Conservation (phyloP, 2,797 vertebrate species). For the Sciaenops ocellatus region DNA sequence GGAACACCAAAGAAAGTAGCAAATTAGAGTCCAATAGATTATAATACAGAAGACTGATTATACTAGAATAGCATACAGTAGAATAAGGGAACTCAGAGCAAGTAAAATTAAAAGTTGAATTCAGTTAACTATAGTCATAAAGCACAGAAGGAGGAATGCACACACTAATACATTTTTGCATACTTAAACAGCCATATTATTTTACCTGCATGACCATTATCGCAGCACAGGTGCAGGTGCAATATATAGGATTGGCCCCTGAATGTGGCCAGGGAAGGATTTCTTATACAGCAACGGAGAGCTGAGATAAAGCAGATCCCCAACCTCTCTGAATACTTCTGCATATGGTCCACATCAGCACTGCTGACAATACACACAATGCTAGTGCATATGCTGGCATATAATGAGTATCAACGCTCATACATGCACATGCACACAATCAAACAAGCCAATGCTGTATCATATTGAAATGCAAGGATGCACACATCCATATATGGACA, state of each 20-base stretch:
- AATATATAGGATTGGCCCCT: constrained; percentile 28
- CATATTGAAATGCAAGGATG: constrained; percentile 46
- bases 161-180: constrained; percentile 24
- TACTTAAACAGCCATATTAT: constrained; percentile 11
- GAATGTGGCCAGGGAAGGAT: constrained; percentile 52
- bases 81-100: not conserved
- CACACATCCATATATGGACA: constrained; percentile 17
- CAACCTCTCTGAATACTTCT: constrained; percentile 35
- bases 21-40: not conserved
- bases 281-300: constrained; percentile 38
- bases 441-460: constrained; percentile 26
- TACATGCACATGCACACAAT: constrained; percentile 26
- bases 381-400: constrained; percentile 27
- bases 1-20: not conserved
- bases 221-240: constrained; percentile 35
- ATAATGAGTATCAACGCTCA: constrained; percentile 38
- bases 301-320: constrained; percentile 64
- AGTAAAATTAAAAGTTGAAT: constrained; percentile 7
- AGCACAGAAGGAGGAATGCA: constrained; percentile 21
- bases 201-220: constrained; percentile 38
- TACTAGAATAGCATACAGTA: not conserved
- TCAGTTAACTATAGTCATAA: no score
- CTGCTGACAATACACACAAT: constrained; percentile 53
- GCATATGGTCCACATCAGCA: constrained; percentile 53
- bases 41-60: not conserved